Percentiles rank a stretch among this genome's conserved stretches.
phyloP scores from a whole-genome alignment of 2,797 vertebrate genomes.

The Enteromius argenteus region DNA sequence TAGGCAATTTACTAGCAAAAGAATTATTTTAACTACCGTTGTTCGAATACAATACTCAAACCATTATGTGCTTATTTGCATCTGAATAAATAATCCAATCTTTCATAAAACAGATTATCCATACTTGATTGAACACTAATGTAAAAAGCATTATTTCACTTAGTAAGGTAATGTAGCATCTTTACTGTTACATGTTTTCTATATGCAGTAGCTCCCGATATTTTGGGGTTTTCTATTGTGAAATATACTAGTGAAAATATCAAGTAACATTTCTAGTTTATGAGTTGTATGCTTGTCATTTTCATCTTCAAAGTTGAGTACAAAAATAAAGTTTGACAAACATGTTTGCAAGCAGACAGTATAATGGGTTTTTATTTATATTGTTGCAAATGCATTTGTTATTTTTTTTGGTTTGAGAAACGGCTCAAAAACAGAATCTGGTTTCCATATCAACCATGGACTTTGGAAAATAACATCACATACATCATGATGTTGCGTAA shows the following conservation, averaged over 20 bases:
- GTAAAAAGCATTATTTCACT: conserved; percentile 6
- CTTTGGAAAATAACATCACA: background rate
- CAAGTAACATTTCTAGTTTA: background rate
- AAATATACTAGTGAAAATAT: background rate
- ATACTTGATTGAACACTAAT: background rate
- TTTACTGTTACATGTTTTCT: conserved; percentile 7
- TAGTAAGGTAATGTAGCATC: background rate
- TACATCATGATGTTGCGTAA: background rate
- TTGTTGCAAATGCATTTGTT: background rate
- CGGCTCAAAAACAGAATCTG: background rate
- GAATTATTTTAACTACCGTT: background rate
- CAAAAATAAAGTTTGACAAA: conserved; percentile 30
- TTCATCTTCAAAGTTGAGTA: background rate
- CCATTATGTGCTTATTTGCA: background rate
- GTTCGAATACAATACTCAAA: background rate
- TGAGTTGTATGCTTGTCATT: background rate
- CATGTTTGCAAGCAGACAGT: background rate
- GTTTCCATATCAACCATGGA: background rate
- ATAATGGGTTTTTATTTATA: background rate
- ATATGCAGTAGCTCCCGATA: background rate
- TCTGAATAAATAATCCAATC: background rate
- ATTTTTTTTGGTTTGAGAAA: background rate
- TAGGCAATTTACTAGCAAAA: background rate
- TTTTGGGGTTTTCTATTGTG: background rate
- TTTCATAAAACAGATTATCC: background rate